A percentile compares a stretch with the other conserved stretches of the same genome.
These are phyloP conservation scores for Chloroclystis v-ata DNA, from an alignment of 2,888 invertebrate genomes.

Conservation along the genomic window DNA sequence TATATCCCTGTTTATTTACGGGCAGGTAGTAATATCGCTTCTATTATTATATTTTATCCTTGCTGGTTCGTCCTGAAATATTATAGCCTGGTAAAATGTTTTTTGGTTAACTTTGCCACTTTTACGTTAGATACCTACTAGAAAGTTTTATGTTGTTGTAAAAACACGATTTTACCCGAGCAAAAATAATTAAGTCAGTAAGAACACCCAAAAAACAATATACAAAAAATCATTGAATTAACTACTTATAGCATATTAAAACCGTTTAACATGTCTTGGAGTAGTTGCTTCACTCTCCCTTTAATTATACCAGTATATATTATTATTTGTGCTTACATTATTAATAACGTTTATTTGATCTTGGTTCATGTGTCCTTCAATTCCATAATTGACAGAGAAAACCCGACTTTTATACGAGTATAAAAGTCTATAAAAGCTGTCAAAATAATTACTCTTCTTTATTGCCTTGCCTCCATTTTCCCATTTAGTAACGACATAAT, in stretches of 20 bases:
- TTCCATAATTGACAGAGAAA: conserved; percentile 22
- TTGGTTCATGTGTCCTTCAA: conserved; percentile 13
- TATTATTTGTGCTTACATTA: no score
- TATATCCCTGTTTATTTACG: conserved; percentile 34
- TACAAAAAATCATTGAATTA: no score
- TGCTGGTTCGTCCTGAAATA: neutral
- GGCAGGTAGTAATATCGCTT: conserved; percentile 27
- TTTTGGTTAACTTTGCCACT: neutral
- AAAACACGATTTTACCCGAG: no score
- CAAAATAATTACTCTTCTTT: conserved; percentile 30
- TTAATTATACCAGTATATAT: no score
- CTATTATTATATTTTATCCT: conserved; percentile 3
- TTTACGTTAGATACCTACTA: no score
- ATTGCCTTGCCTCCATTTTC: conserved; percentile 3
- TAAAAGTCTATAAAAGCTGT: conserved; percentile 25
- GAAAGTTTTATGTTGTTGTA: no score
- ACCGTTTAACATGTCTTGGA: no score
- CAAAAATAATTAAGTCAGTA: no score
- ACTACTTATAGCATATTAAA: no score
- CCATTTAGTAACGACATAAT: conserved; percentile 7
- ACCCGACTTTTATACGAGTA: conserved; percentile 6
- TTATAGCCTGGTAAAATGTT: neutral
- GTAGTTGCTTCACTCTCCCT: no score
- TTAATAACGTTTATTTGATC: neutral
- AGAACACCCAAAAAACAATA: no score